phyloP scores from a whole-genome alignment of 2,113 vertebrate species.

The Stigmatopora argus region DNA sequence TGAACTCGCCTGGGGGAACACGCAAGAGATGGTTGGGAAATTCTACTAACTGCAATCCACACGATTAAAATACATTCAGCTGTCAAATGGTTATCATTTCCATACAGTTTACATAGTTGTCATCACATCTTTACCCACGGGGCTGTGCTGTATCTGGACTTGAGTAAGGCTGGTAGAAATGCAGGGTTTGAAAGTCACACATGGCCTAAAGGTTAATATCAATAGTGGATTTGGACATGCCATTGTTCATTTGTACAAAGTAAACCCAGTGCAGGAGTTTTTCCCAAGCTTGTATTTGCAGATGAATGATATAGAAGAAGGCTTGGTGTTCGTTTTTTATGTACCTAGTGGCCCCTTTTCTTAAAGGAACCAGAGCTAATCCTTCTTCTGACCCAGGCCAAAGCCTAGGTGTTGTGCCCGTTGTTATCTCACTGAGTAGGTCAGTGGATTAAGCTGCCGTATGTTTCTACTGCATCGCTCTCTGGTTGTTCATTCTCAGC shows the following conservation, averaged over 20 bases:
- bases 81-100: neutral
- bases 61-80: neutral
- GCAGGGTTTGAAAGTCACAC: neutral
- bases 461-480: conserved; percentile 52
- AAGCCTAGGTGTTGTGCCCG: conserved; percentile 61
- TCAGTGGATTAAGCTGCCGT: conserved; percentile 67
- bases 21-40: conserved; percentile 72
- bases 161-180: conserved; percentile 8
- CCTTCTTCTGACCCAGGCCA: conserved; percentile 62
- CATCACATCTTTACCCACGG: neutral
- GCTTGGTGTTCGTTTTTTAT: conserved; percentile 11
- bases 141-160: conserved; percentile 3
- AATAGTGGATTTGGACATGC: conserved; percentile 5
- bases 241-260: conserved; percentile 13
- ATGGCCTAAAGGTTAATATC: conserved; percentile 2
- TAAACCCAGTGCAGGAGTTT: conserved; percentile 3
- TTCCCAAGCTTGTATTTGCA: neutral
- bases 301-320: neutral
- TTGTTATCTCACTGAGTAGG: conserved; percentile 71
- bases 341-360: conserved; percentile 40
- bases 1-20: conserved; percentile 79
- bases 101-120: neutral
- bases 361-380: conserved; percentile 64
- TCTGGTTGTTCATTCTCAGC: conserved; percentile 32
- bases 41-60: neutral